Base-by-base conservation (phyloP, 2,113 vertebrate species). In the Maccullochella peelii region DNA sequence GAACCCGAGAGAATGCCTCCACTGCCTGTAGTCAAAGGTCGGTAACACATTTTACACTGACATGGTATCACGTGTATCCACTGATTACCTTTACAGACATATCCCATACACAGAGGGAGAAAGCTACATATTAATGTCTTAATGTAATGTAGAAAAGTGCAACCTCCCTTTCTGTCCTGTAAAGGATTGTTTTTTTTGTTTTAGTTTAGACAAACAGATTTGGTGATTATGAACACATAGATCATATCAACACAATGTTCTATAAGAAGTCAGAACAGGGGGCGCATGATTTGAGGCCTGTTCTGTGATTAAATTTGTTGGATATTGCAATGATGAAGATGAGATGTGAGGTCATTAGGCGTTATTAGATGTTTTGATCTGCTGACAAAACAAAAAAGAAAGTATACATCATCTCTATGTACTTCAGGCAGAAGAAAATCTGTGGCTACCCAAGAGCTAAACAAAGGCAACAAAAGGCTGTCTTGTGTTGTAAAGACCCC, bases 381-480 rank as follows among this genome's bases (percentile, higher is more conserved):
- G 33, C 33, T 33, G 33, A 33, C 33, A 33, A 33, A 33, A 33
- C 33, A 33, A 33, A 33, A 27, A 1, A 27, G 8, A 38, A 14
- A n/a, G 2, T 57, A 5, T 23, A 44, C 1, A 12, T 30, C 4
- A 11, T 61, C 25, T 77, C 15, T 50, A n/a, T 59, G 18, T 6
- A 44, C 42, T 68, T 21, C 15, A 98, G 97, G 93, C 88, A 94
- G 92, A 82, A 97, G 97, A 83, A 96, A 95, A 91, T 96, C 97
- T 23, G 95, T 96, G 79, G 86, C 95, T 73, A 92, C 94, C 20
- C 95, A 96, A 82, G 96, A 94, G 20, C 18, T 96, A 80, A 96
- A 96, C 87, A 98, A 97, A 93, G 95, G 94, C 88, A 97, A 12
- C 91, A 98, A 97, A 88, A 94, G 97, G 72, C 90, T 97, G 93